These are phyloP conservation scores for Metalampra italica DNA, from an alignment of 2,888 invertebrate genomes.

Conservation along the genomic window DNA sequence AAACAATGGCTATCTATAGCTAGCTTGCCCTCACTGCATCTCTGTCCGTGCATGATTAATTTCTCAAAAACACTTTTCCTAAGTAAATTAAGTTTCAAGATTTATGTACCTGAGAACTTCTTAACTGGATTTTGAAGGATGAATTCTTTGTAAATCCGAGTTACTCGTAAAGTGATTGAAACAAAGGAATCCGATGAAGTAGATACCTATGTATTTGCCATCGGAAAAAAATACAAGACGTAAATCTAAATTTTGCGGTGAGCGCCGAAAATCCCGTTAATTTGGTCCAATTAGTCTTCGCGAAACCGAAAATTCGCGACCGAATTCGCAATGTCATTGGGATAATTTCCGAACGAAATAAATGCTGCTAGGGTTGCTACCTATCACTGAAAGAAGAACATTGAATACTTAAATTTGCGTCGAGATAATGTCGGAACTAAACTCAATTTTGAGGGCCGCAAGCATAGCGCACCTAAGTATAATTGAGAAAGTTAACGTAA, in stretches of 20 bases:
- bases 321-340: constrained; percentile 9
- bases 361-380: background rate
- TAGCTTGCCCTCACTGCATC: no score
- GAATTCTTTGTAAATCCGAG: background rate
- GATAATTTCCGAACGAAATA: constrained; percentile 5
- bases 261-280: background rate
- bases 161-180: background rate
- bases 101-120: background rate
- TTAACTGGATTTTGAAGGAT: background rate
- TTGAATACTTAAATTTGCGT: no score
- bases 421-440: no score
- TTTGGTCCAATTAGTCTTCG: constrained; percentile 2
- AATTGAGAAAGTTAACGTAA: no score
- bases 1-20: no score
- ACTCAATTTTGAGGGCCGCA: no score
- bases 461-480: no score
- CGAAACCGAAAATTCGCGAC: constrained; percentile 8
- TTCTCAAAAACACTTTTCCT: background rate
- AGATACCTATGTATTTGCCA: background rate
- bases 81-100: background rate
- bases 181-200: background rate
- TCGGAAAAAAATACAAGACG: background rate
- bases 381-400: background rate
- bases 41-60: background rate
- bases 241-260: background rate